These are phyloP conservation scores for Malurus splendens DNA, from an alignment of 2,797 vertebrate species.

Conservation along the genomic window DNA sequence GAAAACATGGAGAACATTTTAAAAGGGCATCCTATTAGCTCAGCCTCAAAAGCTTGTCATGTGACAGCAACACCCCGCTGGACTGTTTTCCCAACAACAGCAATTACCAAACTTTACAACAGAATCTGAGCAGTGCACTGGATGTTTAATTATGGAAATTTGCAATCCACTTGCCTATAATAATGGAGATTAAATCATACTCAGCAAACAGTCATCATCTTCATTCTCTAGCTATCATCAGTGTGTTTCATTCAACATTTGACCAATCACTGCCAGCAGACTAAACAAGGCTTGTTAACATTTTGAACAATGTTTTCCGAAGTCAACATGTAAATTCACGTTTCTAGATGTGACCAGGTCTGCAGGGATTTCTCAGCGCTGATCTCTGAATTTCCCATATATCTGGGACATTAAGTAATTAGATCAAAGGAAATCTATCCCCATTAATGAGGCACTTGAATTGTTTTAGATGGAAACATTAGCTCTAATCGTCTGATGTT, in stretches of 20 bases:
- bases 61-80: slow-evolving; percentile 34
- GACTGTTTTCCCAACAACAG: slow-evolving; percentile 20
- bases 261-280: background rate
- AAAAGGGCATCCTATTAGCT: slow-evolving; percentile 26
- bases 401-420: slow-evolving; percentile 35
- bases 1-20: slow-evolving; percentile 34
- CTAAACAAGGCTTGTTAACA: background rate
- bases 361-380: slow-evolving; percentile 20
- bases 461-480: slow-evolving; percentile 39
- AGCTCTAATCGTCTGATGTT: slow-evolving; percentile 14
- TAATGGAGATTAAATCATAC: slow-evolving; percentile 37
- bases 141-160: slow-evolving; percentile 45
- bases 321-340: background rate
- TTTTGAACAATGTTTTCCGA: background rate
- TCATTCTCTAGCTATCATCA: background rate
- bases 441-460: slow-evolving; percentile 22
- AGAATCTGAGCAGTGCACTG: background rate
- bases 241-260: background rate
- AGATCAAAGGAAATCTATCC: slow-evolving; percentile 49
- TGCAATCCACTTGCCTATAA: slow-evolving; percentile 24
- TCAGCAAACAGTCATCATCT: background rate
- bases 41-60: slow-evolving; percentile 24
- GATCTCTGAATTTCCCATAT: slow-evolving; percentile 31
- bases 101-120: slow-evolving; percentile 23
- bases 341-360: background rate